Evolutionary conservation across 2,888 invertebrate species (phyloP), one percentile per base, ranked within the genome.

Genomic region (Synergus umbraculus): DNA sequence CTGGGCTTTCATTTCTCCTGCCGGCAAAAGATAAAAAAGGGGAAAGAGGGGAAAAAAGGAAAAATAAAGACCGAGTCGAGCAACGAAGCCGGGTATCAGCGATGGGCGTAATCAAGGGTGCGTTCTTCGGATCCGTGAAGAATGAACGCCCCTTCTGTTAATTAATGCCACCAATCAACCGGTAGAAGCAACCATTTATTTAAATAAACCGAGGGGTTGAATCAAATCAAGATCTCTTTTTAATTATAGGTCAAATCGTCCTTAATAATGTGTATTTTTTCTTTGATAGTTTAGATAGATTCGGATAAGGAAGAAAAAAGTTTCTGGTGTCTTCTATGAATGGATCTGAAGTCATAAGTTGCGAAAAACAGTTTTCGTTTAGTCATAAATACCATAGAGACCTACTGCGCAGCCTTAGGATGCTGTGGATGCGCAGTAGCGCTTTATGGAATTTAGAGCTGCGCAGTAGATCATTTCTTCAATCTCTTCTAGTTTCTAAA

Each of bases 1-100:
- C 37, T 41, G 73, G 73, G 54, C 73, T 73, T 73, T 73, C 73
- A 73, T 73, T 73, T 73, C 73, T 73, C n/a, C 73, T 54, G 73
- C 54, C 73, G 73, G 73, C 37, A 73, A 15, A 67, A 13, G 22
- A 49, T n/a, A 9, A n/a, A 73, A 54, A 54, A 69, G 29, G 29
- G 46, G 29, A 7, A 44, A 49, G 7, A 22, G 46, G 46, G 46
- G 12, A 67, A 37, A 49, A 41, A 8, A 9, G 3, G 29, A 37
- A n/a, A 54, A 73, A 37, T 15, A 54, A 37, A 49, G 22, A 60
- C 12, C 5, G 22, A 60, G 22, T 60, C 4, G 22, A 60, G 60
- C 10, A 73, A n/a, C 49, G 49, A 46, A 69, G 18, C 67, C n/a
- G 15, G n/a, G 37, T 37, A 73, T 54, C 49, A 49, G 49, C 54